Evolutionary conservation across 2,797 vertebrate genomes (phyloP).

Genomic region (Catamblyrhynchus diadema): DNA sequence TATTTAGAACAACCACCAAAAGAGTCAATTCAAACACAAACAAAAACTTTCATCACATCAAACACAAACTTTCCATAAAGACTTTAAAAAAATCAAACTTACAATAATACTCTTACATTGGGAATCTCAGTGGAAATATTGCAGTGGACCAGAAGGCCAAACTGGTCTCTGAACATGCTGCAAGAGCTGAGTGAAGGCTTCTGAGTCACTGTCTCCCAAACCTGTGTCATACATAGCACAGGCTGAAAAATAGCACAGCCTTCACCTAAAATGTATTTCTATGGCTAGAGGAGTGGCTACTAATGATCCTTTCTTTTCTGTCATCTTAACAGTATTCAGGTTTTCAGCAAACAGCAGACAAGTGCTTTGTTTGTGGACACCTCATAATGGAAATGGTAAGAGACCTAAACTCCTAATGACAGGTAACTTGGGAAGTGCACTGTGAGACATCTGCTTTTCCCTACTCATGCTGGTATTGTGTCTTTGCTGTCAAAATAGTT

Average conservation of each 20-base stretch:
- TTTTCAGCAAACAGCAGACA: conserved; percentile 98
- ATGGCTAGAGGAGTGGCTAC: neutral
- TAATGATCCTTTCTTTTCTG: conserved; percentile 28
- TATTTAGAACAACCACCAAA: neutral
- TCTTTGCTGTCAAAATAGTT: neutral
- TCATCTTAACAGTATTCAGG: conserved; percentile 89
- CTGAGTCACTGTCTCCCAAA: neutral
- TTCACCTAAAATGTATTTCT: neutral
- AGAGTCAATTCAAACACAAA: neutral
- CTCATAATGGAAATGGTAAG: conserved; percentile 99
- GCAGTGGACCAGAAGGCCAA: neutral
- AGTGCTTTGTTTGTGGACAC: conserved; percentile 98
- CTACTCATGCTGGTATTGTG: neutral
- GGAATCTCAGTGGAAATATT: neutral
- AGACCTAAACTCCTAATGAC: neutral
- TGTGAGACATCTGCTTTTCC: neutral
- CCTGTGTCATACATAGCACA: neutral
- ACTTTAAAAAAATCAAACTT: neutral
- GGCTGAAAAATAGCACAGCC: neutral
- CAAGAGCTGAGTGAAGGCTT: rapidly evolving
- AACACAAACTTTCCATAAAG: neutral
- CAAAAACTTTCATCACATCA: neutral
- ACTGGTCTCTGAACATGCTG: neutral
- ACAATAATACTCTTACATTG: neutral
- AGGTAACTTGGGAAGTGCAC: neutral